Percentiles rank a stretch among this genome's conserved stretches.
These are phyloP conservation scores for Ailurus styani DNA, from an alignment of 2,113 vertebrate species.

Conservation along the genomic window DNA sequence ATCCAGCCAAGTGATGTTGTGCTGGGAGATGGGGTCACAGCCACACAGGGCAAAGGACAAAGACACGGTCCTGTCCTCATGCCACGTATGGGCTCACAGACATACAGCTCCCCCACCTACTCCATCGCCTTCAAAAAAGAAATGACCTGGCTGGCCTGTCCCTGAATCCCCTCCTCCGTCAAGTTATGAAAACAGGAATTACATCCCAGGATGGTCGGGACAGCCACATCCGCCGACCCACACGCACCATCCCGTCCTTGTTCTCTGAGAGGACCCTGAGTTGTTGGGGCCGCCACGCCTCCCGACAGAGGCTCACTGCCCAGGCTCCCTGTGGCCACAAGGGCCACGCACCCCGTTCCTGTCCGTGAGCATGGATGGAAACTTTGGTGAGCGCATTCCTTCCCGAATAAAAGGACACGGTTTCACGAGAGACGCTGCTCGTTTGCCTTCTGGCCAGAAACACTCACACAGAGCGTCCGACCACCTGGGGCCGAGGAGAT, in stretches of 20 bases:
- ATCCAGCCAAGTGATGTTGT: background rate
- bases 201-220: background rate
- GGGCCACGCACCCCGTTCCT: background rate
- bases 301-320: background rate
- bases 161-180: background rate
- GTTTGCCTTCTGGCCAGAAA: background rate
- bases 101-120: background rate
- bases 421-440: background rate
- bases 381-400: background rate
- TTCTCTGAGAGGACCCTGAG: too few species aligned
- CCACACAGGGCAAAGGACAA: background rate
- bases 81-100: background rate
- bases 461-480: background rate
- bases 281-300: background rate
- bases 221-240: rapidly evolving
- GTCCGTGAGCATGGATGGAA: background rate
- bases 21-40: background rate
- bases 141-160: background rate
- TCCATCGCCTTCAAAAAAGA: background rate
- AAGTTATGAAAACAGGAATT: background rate
- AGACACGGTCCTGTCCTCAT: background rate
- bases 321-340: background rate
- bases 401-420: background rate
- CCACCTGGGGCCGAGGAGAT: too few species aligned
- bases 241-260: too few species aligned